A percentile compares a stretch with the other conserved stretches of the same genome.
phyloP scores from a whole-genome alignment of 2,888 invertebrate genomes.

The Seladonia tumulorum region DNA sequence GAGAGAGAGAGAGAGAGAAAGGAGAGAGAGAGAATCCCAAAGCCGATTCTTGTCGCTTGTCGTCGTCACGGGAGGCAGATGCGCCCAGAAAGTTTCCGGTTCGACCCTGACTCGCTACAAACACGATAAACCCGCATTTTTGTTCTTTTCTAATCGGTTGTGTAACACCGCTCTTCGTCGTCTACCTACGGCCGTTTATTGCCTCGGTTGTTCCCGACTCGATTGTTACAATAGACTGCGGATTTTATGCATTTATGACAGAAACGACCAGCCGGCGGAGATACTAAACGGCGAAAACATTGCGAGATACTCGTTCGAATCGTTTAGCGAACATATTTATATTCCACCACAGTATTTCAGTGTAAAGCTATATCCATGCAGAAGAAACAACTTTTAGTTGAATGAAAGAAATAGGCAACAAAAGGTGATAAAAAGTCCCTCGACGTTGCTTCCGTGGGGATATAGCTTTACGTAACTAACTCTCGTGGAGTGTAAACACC shows the following conservation, averaged over 20 bases:
- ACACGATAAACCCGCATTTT: not conserved
- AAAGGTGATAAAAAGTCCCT: too few species aligned
- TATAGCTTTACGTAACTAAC: too few species aligned
- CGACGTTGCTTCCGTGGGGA: not conserved
- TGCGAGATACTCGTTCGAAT: not conserved
- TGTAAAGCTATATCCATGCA: too few species aligned
- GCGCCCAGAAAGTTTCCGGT: constrained; percentile 1
- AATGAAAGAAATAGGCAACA: too few species aligned
- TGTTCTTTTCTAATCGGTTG: not conserved
- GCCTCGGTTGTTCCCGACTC: not conserved
- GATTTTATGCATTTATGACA: not conserved
- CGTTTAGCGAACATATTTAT: not conserved
- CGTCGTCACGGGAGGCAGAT: not conserved
- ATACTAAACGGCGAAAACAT: not conserved
- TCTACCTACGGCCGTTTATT: not conserved
- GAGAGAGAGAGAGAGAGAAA: not conserved
- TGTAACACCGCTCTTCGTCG: not conserved
- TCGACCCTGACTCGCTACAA: not conserved
- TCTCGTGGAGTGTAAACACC: not conserved
- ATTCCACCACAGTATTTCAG: not conserved
- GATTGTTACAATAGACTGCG: not conserved
- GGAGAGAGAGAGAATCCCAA: not conserved
- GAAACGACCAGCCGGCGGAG: not conserved
- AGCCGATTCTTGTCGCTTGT: not conserved
- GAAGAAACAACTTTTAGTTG: not conserved